Evolutionary conservation across 1,140 invertebrate species (phyloP).

Genomic region (Caerostris darwini): DNA sequence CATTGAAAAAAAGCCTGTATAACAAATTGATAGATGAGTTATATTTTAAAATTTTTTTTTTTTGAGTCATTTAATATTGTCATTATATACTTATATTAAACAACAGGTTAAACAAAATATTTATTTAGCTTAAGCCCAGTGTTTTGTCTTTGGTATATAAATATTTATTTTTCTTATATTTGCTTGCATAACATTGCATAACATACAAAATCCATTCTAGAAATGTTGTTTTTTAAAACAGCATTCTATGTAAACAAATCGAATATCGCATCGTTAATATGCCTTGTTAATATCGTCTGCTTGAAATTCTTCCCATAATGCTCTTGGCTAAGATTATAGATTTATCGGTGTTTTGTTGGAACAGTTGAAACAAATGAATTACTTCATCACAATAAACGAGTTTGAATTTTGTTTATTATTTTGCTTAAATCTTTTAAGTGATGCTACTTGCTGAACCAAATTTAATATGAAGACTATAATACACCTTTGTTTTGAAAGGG

Average conservation of each 20-base stretch:
- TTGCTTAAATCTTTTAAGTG: neutral
- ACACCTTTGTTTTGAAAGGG: neutral
- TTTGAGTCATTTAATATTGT: too few relatives aligned
- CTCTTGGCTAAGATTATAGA: slow-evolving; percentile 62
- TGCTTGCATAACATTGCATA: too few relatives aligned
- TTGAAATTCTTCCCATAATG: slow-evolving; percentile 27
- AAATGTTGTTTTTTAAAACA: slow-evolving; percentile 72
- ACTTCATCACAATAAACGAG: slow-evolving; percentile 45
- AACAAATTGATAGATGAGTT: too few relatives aligned
- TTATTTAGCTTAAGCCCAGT: too few relatives aligned
- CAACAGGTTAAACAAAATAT: too few relatives aligned
- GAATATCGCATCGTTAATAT: slow-evolving; percentile 69
- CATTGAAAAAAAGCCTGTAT: too few relatives aligned
- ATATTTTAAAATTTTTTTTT: too few relatives aligned
- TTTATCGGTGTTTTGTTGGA: slow-evolving; percentile 40
- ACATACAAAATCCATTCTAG: slow-evolving; percentile 38
- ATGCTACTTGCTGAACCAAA: too few relatives aligned
- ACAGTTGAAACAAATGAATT: slow-evolving; percentile 37
- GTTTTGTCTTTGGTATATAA: too few relatives aligned
- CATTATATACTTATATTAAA: too few relatives aligned
- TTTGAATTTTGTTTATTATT: neutral
- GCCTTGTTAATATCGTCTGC: neutral
- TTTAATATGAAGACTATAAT: too few relatives aligned
- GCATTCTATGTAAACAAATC: slow-evolving; percentile 54
- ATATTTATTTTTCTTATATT: too few relatives aligned